Conservation (phyloP, 2,888 invertebrate genomes). For the Osmoderma eremita region DNA sequence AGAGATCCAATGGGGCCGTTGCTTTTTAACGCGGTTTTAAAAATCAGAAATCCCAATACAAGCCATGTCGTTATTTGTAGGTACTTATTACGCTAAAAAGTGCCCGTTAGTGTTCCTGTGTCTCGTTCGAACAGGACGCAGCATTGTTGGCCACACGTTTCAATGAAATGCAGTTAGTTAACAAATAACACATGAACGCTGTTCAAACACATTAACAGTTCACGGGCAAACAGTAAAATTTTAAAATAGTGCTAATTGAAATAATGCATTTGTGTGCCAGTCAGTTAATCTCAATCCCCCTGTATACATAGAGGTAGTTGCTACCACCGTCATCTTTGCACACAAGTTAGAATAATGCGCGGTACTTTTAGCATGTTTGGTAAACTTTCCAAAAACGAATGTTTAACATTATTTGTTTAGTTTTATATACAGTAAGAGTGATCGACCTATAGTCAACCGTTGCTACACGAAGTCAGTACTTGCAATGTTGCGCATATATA, state of each 20-base stretch:
- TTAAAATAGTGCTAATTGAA: constrained; percentile 45
- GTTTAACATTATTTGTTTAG: too few relatives aligned
- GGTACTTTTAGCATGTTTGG: too few relatives aligned
- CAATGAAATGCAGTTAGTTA: constrained; percentile 43
- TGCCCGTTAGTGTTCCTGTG: constrained; percentile 40
- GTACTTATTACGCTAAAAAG: constrained; percentile 45
- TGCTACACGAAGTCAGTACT: too few relatives aligned
- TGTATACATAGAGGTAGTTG: not conserved
- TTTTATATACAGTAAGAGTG: too few relatives aligned
- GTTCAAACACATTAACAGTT: constrained; percentile 45
- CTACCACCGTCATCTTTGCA: not conserved
- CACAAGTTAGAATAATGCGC: too few relatives aligned
- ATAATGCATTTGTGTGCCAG: constrained; percentile 42
- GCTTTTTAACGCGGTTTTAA: constrained; percentile 30
- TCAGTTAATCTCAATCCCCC: constrained; percentile 33
- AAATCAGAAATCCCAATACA: constrained; percentile 36
- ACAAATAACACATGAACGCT: constrained; percentile 46
- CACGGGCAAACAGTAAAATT: constrained; percentile 45
- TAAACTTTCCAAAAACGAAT: too few relatives aligned
- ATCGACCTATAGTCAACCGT: too few relatives aligned
- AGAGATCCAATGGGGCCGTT: constrained; percentile 23
- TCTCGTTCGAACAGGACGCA: constrained; percentile 36
- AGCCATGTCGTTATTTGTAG: constrained; percentile 39
- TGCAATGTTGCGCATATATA: too few relatives aligned
- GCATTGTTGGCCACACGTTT: constrained; percentile 39